Evolutionary conservation across 2,113 vertebrate genomes (phyloP).

Genomic region (Gymnorhina tibicen): DNA sequence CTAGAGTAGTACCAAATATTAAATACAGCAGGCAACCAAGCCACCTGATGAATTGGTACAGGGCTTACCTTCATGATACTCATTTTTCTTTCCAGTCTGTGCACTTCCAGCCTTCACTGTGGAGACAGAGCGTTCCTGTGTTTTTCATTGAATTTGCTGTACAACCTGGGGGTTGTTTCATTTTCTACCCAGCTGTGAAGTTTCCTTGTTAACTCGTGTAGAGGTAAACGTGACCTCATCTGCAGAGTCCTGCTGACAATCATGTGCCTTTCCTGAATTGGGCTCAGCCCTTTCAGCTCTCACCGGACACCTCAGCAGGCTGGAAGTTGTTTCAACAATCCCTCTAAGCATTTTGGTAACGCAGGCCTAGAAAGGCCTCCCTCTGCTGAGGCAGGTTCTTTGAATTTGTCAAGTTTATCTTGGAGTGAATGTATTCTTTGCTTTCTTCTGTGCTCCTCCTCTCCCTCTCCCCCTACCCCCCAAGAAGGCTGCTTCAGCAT

Average conservation of each 20-base stretch:
- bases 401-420: not conserved
- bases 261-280: rapidly evolving
- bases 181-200: not conserved
- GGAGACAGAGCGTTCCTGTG: rapidly evolving
- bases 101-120: not conserved
- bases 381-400: not conserved
- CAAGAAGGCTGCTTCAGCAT: not conserved
- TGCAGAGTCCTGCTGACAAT: not conserved
- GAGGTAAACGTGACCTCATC: not conserved
- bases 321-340: not conserved
- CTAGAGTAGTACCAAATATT: not conserved
- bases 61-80: not conserved
- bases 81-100: not conserved
- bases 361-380: not conserved
- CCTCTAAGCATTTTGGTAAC: not conserved
- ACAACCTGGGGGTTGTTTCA: not conserved
- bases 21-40: not conserved
- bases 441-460: not conserved
- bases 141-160: not conserved
- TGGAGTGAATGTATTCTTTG: not conserved
- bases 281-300: not conserved
- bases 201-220: not conserved
- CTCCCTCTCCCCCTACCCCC: not conserved
- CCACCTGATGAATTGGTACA: slow-evolving; percentile 22
- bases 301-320: not conserved